A percentile compares a stretch with the other conserved stretches of the same genome.
Conservation (phyloP, 2,797 vertebrate genomes). For the Mycteria americana region DNA sequence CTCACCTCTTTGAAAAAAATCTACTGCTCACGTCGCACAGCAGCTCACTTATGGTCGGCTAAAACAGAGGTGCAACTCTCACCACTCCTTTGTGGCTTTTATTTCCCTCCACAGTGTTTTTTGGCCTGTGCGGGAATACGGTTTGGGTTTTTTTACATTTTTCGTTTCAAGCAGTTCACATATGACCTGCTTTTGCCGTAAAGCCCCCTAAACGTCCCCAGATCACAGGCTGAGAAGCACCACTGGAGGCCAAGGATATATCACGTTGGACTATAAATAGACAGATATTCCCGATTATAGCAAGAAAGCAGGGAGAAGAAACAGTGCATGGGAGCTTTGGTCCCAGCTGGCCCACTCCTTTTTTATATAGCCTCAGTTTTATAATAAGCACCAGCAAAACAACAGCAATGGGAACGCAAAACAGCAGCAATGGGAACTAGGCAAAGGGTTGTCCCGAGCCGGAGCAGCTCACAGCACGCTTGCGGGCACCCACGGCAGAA, state of each 20-base stretch:
- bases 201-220: not conserved
- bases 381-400: not conserved
- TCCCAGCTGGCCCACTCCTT: not conserved
- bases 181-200: not conserved
- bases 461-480: not conserved
- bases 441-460: not conserved
- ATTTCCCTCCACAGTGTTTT: not conserved
- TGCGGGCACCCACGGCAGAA: not conserved
- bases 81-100: not conserved
- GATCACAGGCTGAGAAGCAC: not conserved
- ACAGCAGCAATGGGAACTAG: not conserved
- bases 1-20: not conserved
- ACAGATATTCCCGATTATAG: not conserved
- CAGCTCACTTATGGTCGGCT: fast-evolving
- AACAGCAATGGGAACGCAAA: not conserved
- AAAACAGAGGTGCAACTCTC: not conserved
- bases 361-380: not conserved
- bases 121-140: not conserved
- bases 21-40: not conserved
- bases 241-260: not conserved
- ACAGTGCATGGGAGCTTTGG: not conserved
- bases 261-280: not conserved
- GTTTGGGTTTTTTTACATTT: not conserved
- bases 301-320: not conserved
- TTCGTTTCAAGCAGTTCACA: not conserved